These are phyloP conservation scores for Hormaphis cornu DNA, from an alignment of 1,140 invertebrate species.

Conservation along the genomic window DNA sequence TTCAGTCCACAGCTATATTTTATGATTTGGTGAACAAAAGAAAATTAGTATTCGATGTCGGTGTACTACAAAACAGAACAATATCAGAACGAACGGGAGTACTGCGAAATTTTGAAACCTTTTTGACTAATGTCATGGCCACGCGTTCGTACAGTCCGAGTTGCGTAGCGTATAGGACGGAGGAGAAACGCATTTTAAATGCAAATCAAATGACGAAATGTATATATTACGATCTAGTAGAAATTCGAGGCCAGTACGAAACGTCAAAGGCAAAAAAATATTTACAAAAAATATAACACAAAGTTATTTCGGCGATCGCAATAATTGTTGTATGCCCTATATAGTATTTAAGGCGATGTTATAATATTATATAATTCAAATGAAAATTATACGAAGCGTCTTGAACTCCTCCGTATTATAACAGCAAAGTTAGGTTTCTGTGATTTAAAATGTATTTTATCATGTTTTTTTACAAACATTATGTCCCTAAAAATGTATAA, in stretches of 20 bases:
- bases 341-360: too few relatives aligned
- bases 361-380: too few relatives aligned
- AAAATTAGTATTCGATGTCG: slow-evolving; percentile 12
- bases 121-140: slow-evolving; percentile 21
- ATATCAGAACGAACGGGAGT: not conserved
- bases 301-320: too few relatives aligned
- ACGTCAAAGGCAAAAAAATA: not conserved
- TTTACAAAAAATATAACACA: not conserved
- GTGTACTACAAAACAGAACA: not conserved
- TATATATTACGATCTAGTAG: not conserved
- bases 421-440: too few relatives aligned
- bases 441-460: too few relatives aligned
- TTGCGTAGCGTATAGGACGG: not conserved
- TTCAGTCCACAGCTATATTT: not conserved
- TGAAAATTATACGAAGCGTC: too few relatives aligned
- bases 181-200: slow-evolving; percentile 4
- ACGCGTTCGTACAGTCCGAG: not conserved
- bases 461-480: too few relatives aligned
- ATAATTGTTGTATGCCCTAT: too few relatives aligned
- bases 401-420: too few relatives aligned
- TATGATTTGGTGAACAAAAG: slow-evolving; percentile 8
- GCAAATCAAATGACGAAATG: not conserved
- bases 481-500: too few relatives aligned
- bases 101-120: not conserved
- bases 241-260: not conserved